These are phyloP conservation scores for Phyllostomus hastatus DNA, from an alignment of 2,113 vertebrate genomes.

Conservation along the genomic window DNA sequence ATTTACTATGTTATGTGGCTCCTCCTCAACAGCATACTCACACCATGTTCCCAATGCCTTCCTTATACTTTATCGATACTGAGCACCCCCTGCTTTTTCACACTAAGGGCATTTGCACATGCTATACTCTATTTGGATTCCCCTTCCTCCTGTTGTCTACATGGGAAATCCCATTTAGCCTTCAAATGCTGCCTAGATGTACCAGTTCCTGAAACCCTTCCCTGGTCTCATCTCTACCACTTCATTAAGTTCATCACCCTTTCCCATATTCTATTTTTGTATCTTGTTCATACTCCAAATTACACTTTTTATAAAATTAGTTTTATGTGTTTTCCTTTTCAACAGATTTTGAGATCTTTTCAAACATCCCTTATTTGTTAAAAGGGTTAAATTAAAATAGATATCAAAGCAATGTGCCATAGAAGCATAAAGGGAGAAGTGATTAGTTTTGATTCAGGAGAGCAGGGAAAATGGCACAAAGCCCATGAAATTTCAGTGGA, in stretches of 20 bases:
- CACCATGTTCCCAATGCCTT: neutral
- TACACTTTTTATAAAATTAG: neutral
- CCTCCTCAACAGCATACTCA: neutral
- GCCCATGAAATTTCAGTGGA: neutral
- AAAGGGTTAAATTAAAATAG: slow-evolving; percentile 30
- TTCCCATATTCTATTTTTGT: neutral
- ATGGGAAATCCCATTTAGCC: neutral
- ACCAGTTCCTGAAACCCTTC: neutral
- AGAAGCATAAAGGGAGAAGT: neutral
- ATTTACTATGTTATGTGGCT: neutral
- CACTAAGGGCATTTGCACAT: neutral
- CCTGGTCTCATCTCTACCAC: neutral
- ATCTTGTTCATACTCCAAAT: neutral
- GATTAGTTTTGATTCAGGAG: slow-evolving; percentile 24
- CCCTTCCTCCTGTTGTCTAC: neutral
- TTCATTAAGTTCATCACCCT: neutral
- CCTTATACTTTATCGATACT: neutral
- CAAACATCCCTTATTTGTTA: neutral
- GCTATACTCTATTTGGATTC: neutral
- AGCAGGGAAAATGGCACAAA: slow-evolving; percentile 26
- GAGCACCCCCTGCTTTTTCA: neutral
- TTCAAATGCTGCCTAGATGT: neutral
- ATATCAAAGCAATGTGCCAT: neutral
- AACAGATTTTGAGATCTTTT: neutral
- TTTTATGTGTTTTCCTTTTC: neutral